Percentiles rank a stretch among this genome's conserved stretches.
Evolutionary conservation across 2,797 vertebrate species (phyloP).

Genomic region (Poeciliopsis presidionis): DNA sequence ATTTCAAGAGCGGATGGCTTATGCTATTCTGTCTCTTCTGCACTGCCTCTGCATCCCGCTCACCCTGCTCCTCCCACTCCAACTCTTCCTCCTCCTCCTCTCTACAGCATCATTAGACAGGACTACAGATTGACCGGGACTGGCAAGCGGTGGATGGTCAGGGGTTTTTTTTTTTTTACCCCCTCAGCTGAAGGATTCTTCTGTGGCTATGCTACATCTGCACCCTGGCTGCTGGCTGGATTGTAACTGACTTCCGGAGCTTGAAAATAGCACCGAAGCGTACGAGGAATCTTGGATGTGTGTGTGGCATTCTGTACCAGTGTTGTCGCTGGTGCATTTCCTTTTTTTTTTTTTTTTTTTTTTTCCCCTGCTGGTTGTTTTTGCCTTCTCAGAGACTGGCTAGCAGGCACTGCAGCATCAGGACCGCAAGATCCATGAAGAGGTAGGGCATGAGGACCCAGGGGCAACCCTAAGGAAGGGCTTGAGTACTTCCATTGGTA

Average conservation of each 20-base stretch:
- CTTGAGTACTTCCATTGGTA: slow-evolving; percentile 78
- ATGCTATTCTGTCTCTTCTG: slow-evolving; percentile 74
- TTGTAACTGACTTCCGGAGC: slow-evolving; percentile 61
- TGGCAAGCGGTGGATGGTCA: slow-evolving; percentile 65
- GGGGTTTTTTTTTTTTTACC: slow-evolving; percentile 45
- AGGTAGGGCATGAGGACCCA: slow-evolving; percentile 84
- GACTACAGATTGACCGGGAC: slow-evolving; percentile 74
- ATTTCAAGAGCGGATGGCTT: slow-evolving; percentile 70
- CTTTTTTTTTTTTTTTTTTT: slow-evolving; percentile 55
- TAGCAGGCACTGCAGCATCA: slow-evolving; percentile 86
- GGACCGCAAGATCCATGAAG: slow-evolving; percentile 81
- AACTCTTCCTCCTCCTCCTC: slow-evolving; percentile 75
- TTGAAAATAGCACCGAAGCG: slow-evolving; percentile 39
- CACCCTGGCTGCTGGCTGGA: slow-evolving; percentile 60
- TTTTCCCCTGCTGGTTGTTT: slow-evolving; percentile 59
- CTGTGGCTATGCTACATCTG: slow-evolving; percentile 66
- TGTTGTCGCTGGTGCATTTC: slow-evolving; percentile 75
- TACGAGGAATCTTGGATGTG: slow-evolving; percentile 65
- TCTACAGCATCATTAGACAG: slow-evolving; percentile 77
- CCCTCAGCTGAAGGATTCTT: slow-evolving; percentile 59
- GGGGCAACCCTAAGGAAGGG: slow-evolving; percentile 75
- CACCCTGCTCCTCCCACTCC: slow-evolving; percentile 79
- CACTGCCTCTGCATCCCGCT: slow-evolving; percentile 78
- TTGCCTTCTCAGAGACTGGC: slow-evolving; percentile 75
- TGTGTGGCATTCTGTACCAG: slow-evolving; percentile 56